Base-by-base conservation (phyloP, 2,113 vertebrate genomes). In the Lepidothrix coronata region DNA sequence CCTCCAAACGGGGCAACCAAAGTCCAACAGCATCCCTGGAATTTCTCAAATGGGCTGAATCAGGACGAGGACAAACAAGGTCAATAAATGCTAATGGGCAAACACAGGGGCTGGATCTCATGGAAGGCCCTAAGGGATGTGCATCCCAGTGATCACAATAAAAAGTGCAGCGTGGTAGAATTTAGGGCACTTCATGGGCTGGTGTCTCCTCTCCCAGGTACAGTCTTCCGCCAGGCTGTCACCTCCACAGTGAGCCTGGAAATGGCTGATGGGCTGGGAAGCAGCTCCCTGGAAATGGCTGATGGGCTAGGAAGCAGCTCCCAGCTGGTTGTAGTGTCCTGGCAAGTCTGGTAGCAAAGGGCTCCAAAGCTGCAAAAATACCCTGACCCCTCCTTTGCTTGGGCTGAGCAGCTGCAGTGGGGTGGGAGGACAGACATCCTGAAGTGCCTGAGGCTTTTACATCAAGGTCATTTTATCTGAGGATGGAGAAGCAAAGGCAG, bases 401-500 rank as follows among this genome's bases (percentile, higher is more conserved):
- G 39, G 43, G 63, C 70, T 39, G 58, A 62, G 75, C 65, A 72
- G 88, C 22, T 24, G 31, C 76, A 43, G 28, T 0, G 15, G 54
- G 27, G 24, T 15, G 11, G 5, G 8, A 23, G 22, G 16, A 66
- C 2, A 2, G 76, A 21, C 28, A 37, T 11, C 57, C 39, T 63
- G 19, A 44, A 67, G n/a, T 1, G 5, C 13, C 28, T 12, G 58
- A 13, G 27, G 51, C 20, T 66, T 48, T 57, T 13, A 8, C 5
- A 1, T 10, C 6, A 2, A 17, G 31, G 11, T 5, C 52, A 14
- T 28, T 6, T 2, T 8, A 13, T 10, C 28, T 5, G 48, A 28
- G 63, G 19, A n/a, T 3, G 20, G 22, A 30, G 49, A 31, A 68
- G 54, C 51, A n/a, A 62, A 13, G 46, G 59, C 49, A n/a, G 4